Evolutionary conservation across 1,140 invertebrate genomes (phyloP).

Genomic region (Euwallacea similis): DNA sequence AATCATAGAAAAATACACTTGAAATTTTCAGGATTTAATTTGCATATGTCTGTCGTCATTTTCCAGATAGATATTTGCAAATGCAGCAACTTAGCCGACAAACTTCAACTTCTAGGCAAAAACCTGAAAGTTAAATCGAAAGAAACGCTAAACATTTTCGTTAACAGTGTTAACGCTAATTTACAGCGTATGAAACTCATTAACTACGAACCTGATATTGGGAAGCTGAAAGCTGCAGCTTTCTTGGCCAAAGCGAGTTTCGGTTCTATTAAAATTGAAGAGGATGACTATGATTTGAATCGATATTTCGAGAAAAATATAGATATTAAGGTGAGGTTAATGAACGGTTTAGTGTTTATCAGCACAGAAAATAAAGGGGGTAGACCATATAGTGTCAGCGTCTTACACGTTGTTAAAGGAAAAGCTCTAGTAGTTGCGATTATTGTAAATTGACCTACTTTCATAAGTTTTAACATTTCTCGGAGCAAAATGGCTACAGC

Average conservation of each 20-base stretch:
- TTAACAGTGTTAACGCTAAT: constrained; percentile 53
- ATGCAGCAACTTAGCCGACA: not conserved
- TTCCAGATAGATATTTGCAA: constrained; percentile 39
- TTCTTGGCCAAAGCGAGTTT: constrained; percentile 65
- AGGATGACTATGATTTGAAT: constrained; percentile 67
- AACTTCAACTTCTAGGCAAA: not conserved
- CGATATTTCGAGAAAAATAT: constrained; percentile 57
- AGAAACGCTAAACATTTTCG: constrained; percentile 52
- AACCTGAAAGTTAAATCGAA: constrained; percentile 54
- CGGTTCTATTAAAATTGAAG: constrained; percentile 54
- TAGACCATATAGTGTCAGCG: no score
- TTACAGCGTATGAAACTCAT: constrained; percentile 62
- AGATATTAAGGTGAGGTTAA: constrained; percentile 45
- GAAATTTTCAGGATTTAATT: no score
- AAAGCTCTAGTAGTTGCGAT: no score
- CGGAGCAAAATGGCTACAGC: no score
- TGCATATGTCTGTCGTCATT: constrained; percentile 16
- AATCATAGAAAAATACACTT: no score
- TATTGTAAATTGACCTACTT: no score
- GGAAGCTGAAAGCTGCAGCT: constrained; percentile 59
- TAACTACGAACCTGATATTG: constrained; percentile 56
- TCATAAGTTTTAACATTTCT: no score
- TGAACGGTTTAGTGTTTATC: constrained; percentile 41
- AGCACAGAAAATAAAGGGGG: no score
- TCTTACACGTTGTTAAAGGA: no score